A percentile compares a stretch with the other conserved stretches of the same genome.
Evolutionary conservation across 2,797 vertebrate genomes (phyloP).

Genomic region (Martes flavigula): DNA sequence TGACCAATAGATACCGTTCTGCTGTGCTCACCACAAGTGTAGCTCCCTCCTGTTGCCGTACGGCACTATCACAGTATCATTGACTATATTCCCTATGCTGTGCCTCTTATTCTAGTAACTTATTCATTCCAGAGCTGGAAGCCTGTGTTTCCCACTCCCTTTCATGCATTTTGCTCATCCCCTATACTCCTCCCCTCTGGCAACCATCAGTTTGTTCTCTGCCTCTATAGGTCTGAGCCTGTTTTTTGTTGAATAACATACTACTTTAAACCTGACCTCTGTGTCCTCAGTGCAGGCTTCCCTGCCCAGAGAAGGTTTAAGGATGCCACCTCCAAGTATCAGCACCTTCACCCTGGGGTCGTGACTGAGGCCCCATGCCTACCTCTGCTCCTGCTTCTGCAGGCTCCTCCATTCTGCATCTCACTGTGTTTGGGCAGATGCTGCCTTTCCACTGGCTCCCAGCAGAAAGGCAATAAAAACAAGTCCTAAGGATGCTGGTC

Average conservation of each 20-base stretch:
- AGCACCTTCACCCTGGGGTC: neutral
- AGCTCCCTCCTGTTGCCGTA: neutral
- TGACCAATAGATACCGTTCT: neutral
- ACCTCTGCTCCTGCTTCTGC: neutral
- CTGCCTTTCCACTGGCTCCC: neutral
- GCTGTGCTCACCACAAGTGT: neutral
- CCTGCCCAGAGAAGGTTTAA: neutral
- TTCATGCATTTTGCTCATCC: neutral
- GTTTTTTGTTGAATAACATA: neutral
- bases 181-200: neutral
- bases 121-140: neutral
- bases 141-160: neutral
- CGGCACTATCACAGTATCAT: neutral
- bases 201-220: neutral
- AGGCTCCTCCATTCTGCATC: neutral
- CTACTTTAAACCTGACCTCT: neutral
- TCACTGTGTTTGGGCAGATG: rapidly evolving
- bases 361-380: rapidly evolving
- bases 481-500: neutral
- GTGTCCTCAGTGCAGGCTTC: neutral
- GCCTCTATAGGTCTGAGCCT: neutral
- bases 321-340: neutral
- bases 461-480: neutral
- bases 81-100: neutral
- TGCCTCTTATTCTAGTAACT: neutral